phyloP scores from a whole-genome alignment of 23 tunicate genomes.

The Aplidium turbinatum region DNA sequence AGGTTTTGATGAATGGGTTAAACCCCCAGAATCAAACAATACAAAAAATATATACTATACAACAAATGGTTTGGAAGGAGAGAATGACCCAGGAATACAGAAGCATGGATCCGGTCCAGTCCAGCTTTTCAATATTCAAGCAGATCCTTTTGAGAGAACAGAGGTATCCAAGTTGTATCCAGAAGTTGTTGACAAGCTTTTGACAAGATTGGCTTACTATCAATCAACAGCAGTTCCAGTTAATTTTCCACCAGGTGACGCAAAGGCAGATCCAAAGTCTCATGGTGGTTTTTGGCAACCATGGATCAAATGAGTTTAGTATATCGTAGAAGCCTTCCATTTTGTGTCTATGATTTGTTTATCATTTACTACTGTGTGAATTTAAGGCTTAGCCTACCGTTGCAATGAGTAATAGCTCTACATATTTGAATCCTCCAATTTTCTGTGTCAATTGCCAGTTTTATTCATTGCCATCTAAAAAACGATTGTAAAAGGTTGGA shows the following conservation, averaged over 20 bases:
- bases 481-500: too few species aligned
- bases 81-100: conserved; percentile 14
- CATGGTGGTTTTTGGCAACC: conserved; percentile 93
- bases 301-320: conserved; percentile 51
- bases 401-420: too few species aligned
- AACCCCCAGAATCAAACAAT: conserved; percentile 46
- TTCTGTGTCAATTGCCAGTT: too few species aligned
- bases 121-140: conserved; percentile 55
- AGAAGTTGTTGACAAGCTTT: conserved; percentile 46
- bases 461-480: too few species aligned
- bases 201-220: conserved; percentile 46
- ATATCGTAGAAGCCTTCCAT: too few species aligned
- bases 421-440: too few species aligned
- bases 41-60: neutral
- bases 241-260: conserved; percentile 61
- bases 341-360: too few species aligned
- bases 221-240: conserved; percentile 86
- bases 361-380: too few species aligned
- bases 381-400: too few species aligned
- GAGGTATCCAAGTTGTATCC: conserved; percentile 75
- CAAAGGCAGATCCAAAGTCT: conserved; percentile 48
- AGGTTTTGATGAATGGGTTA: conserved; percentile 56
- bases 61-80: neutral
- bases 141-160: conserved; percentile 73
- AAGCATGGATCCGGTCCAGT: conserved; percentile 14